A percentile compares a stretch with the other conserved stretches of the same genome.
phyloP scores from a whole-genome alignment of 2,888 invertebrate species.

The Taenaris catops region DNA sequence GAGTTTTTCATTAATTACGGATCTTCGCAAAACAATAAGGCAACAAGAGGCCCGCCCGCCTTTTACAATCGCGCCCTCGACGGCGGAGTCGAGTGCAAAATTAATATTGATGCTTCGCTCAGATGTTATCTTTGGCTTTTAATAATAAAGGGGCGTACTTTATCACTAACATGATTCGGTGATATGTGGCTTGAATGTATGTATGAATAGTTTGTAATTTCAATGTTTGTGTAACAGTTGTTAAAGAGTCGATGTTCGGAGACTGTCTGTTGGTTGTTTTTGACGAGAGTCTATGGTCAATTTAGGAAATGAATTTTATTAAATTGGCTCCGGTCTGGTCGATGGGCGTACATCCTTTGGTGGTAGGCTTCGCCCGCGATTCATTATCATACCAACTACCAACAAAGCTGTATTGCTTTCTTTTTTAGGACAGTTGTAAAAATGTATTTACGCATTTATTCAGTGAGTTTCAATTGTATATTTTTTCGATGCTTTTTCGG shows the following conservation, averaged over 20 bases:
- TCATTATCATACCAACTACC: no score
- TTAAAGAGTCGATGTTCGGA: not conserved
- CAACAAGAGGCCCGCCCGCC: slow-evolving; percentile 27
- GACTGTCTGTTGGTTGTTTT: not conserved
- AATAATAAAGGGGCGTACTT: slow-evolving; percentile 37
- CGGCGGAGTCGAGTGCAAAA: slow-evolving; percentile 41
- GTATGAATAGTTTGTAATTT: slow-evolving; percentile 7
- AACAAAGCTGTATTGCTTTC: no score
- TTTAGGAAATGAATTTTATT: no score
- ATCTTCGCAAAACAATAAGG: slow-evolving; percentile 42
- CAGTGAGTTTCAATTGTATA: no score
- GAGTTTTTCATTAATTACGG: slow-evolving; percentile 45
- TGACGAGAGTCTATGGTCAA: no score
- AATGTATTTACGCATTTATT: no score
- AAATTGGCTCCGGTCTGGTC: no score
- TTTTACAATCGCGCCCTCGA: slow-evolving; percentile 34
- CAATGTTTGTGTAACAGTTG: slow-evolving; percentile 5
- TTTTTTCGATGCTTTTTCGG: no score
- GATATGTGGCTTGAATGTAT: slow-evolving; percentile 13
- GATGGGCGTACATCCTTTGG: no score
- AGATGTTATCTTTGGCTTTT: slow-evolving; percentile 42
- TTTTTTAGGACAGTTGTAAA: no score
- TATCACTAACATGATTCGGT: slow-evolving; percentile 28
- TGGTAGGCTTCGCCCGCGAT: no score
- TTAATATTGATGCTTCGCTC: slow-evolving; percentile 50